A percentile compares a stretch with the other conserved stretches of the same genome.
phyloP scores from a whole-genome alignment of 1,140 invertebrate species.

The Magallana angulata region DNA sequence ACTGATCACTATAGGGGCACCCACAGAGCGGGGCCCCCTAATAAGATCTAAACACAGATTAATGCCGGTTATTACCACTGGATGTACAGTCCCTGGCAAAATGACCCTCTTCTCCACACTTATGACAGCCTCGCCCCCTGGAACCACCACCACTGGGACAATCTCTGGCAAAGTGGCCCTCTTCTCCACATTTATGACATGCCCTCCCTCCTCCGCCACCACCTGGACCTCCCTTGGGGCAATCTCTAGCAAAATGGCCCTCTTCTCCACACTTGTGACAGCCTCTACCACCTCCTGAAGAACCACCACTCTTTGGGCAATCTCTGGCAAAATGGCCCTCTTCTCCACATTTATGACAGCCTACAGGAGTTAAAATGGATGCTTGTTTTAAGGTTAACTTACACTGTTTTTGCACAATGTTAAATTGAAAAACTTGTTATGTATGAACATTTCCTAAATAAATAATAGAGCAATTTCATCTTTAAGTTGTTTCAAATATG shows the following conservation, averaged over 20 bases:
- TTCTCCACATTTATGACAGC: conserved; percentile 71
- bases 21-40: no score
- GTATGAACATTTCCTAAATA: no score
- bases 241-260: conserved; percentile 69
- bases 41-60: no score
- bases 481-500: no score
- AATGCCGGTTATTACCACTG: no score
- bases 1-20: no score
- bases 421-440: no score
- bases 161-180: conserved; percentile 71
- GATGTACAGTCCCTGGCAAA: conserved; percentile 63
- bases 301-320: conserved; percentile 55
- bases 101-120: conserved; percentile 76
- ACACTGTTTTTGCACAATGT: no score
- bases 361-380: neutral
- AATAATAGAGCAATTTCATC: no score
- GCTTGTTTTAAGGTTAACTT: no score
- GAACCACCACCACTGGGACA: conserved; percentile 56
- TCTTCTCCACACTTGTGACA: conserved; percentile 72
- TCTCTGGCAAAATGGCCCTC: conserved; percentile 72
- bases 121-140: conserved; percentile 57
- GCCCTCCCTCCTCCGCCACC: conserved; percentile 42
- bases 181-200: conserved; percentile 72
- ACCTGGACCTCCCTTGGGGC: conserved; percentile 57
- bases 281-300: conserved; percentile 29